These are phyloP conservation scores for Mustela lutreola DNA, from an alignment of 2,113 vertebrate species.

Conservation along the genomic window DNA sequence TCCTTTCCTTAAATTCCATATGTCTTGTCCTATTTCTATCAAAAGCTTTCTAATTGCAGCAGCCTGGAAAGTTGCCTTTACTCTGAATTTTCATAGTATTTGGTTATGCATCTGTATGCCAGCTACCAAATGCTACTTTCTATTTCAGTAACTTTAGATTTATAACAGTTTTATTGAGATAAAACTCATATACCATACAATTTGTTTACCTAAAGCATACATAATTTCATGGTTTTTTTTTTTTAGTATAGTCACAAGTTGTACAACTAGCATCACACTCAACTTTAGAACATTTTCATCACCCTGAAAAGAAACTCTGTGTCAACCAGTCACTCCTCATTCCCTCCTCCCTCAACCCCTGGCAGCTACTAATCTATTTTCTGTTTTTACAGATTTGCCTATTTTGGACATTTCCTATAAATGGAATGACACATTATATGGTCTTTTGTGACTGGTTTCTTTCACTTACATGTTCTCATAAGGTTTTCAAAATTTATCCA, in stretches of 20 bases:
- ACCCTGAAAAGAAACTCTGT: background rate
- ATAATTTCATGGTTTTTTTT: background rate
- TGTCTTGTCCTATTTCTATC: background rate
- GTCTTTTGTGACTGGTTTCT: background rate
- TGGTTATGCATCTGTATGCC: background rate
- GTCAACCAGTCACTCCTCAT: background rate
- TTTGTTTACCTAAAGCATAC: background rate
- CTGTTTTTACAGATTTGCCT: background rate
- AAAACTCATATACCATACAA: background rate
- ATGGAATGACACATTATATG: background rate
- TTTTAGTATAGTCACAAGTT: background rate
- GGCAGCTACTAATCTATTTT: background rate
- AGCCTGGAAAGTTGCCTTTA: background rate
- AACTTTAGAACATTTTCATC: background rate
- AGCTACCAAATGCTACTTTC: background rate
- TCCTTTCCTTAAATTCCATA: background rate
- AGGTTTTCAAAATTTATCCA: background rate
- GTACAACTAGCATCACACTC: background rate
- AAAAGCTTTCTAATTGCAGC: background rate
- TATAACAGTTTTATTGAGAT: background rate
- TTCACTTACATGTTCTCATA: background rate
- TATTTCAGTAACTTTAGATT: constrained; percentile 24
- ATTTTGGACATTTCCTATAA: background rate
- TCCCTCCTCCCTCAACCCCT: background rate
- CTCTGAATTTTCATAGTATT: background rate